Evolutionary conservation across 2,797 vertebrate species (phyloP).

Genomic region (Girardinus metallicus): DNA sequence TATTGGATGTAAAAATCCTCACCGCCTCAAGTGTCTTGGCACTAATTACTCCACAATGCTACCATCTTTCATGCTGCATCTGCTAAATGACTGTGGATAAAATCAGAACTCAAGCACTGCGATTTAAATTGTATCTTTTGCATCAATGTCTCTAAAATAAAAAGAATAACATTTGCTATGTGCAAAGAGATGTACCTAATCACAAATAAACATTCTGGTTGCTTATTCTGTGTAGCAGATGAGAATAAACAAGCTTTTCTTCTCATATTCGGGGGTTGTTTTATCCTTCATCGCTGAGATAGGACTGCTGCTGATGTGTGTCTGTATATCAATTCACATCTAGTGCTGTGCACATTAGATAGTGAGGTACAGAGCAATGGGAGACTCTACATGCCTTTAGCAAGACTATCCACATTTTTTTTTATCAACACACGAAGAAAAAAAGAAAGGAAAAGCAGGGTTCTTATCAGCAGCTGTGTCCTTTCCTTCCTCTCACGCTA

Average conservation of each 20-base stretch:
- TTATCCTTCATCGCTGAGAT: slow-evolving; percentile 21
- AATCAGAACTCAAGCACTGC: neutral
- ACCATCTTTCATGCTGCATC: neutral
- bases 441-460: slow-evolving; percentile 61
- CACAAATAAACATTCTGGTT: slow-evolving; percentile 1
- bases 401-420: slow-evolving; percentile 70
- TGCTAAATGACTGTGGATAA: slow-evolving; percentile 3
- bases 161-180: neutral
- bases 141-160: slow-evolving; percentile 4
- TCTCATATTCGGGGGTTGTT: slow-evolving; percentile 20
- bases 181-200: no score
- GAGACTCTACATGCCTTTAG: slow-evolving; percentile 59
- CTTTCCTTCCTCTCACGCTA: slow-evolving; percentile 79
- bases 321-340: slow-evolving; percentile 46
- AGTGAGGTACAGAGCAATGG: slow-evolving; percentile 39
- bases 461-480: slow-evolving; percentile 81
- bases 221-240: neutral
- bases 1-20: neutral
- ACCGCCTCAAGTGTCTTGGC: neutral
- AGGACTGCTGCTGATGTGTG: slow-evolving; percentile 13
- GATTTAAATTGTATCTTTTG: neutral
- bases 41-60: neutral
- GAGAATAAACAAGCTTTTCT: slow-evolving; percentile 1
- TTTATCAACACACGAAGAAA: slow-evolving; percentile 67
- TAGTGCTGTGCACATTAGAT: slow-evolving; percentile 36